Percentiles rank a stretch among this genome's conserved stretches.
These are phyloP conservation scores for Ceuthmochares aereus DNA, from an alignment of 2,113 vertebrate species.

Conservation along the genomic window DNA sequence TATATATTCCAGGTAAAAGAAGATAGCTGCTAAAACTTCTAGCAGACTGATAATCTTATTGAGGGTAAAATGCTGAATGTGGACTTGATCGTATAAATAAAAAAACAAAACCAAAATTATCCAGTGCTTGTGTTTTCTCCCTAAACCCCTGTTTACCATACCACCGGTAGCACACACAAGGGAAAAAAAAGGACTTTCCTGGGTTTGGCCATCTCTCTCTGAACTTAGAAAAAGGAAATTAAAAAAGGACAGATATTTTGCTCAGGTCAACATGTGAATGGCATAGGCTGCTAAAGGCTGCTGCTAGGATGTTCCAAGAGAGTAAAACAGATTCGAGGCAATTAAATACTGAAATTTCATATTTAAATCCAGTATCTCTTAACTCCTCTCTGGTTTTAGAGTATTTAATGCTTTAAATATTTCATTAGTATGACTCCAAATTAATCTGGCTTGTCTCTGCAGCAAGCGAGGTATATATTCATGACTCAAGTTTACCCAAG, in stretches of 20 bases:
- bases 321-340: neutral
- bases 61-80: neutral
- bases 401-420: neutral
- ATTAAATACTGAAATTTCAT: neutral
- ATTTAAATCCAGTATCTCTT: neutral
- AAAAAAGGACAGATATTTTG: neutral
- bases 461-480: neutral
- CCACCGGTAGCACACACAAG: neutral
- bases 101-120: neutral
- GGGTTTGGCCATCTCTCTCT: neutral
- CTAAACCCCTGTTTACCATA: neutral
- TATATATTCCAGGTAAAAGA: neutral
- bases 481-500: neutral
- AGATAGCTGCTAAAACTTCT: neutral
- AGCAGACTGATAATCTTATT: neutral
- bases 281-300: neutral
- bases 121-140: neutral
- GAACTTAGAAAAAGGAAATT: neutral
- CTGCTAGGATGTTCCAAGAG: neutral
- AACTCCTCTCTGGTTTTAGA: neutral
- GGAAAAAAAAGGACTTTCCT: neutral
- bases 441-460: neutral
- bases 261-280: neutral
- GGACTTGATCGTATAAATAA: neutral
- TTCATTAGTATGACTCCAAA: neutral